Percentiles rank a stretch among this genome's conserved stretches.
Conservation (phyloP, 2,113 vertebrate species). For the Neoarius graeffei region DNA sequence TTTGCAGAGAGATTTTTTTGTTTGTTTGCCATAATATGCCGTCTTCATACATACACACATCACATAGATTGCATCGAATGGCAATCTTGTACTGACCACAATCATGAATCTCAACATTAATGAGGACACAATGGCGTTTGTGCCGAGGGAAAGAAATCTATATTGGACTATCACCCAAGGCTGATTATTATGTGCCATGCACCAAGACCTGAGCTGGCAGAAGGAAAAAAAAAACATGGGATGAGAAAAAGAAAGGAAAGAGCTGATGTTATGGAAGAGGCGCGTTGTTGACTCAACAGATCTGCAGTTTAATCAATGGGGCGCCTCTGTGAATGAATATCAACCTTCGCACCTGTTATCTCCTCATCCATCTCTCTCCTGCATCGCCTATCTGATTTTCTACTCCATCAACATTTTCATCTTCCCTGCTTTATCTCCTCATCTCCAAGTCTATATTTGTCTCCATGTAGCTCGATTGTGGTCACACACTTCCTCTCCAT, state of each 20-base stretch:
- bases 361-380: background rate
- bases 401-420: conserved; percentile 10
- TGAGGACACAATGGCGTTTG: background rate
- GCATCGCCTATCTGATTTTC: conserved; percentile 12
- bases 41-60: background rate
- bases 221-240: background rate
- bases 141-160: conserved; percentile 13
- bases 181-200: conserved; percentile 1
- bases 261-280: conserved; percentile 7
- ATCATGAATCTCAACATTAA: background rate
- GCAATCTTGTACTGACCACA: conserved; percentile 13
- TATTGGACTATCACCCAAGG: background rate
- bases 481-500: conserved; percentile 36
- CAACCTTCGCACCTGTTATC: background rate
- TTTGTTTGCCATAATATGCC: background rate
- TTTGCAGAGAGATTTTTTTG: background rate
- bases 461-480: background rate
- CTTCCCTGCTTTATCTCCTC: background rate
- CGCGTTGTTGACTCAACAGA: conserved; percentile 50
- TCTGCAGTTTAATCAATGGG: conserved; percentile 52
- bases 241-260: background rate
- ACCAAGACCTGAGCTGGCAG: background rate
- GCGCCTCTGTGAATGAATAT: conserved; percentile 21
- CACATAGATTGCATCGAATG: background rate
- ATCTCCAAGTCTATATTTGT: background rate